These are phyloP conservation scores for Stratiolaelaps scimitus DNA, from an alignment of 1,140 invertebrate species.

Conservation along the genomic window DNA sequence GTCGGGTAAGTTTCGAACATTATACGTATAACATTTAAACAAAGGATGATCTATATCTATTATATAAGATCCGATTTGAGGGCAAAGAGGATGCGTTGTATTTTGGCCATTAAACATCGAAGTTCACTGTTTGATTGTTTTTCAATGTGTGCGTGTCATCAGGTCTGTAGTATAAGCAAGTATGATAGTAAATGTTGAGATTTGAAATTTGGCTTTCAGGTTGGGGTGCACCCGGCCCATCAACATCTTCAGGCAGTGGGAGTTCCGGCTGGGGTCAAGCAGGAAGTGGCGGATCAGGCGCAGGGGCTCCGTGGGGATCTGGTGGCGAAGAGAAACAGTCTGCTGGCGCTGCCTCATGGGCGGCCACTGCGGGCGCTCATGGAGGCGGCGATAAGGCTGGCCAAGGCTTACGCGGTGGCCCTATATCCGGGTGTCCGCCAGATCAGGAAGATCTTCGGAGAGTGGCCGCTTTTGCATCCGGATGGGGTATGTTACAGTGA, in stretches of 20 bases:
- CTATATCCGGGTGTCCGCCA: background rate
- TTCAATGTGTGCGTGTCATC: too few relatives aligned
- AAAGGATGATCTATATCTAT: too few relatives aligned
- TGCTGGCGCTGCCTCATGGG: conserved; percentile 21
- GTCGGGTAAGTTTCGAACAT: background rate
- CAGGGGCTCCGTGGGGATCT: background rate
- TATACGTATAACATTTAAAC: too few relatives aligned
- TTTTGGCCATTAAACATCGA: too few relatives aligned
- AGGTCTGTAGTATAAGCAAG: too few relatives aligned
- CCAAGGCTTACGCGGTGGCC: too few relatives aligned
- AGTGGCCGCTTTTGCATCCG: conserved; percentile 22
- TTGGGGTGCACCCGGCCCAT: conserved; percentile 26
- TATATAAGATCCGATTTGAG: too few relatives aligned
- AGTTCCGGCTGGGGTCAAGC: conserved; percentile 8
- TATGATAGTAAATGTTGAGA: too few relatives aligned
- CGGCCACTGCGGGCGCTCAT: conserved; percentile 22
- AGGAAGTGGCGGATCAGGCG: background rate
- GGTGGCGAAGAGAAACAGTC: conserved; percentile 1
- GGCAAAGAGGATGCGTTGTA: too few relatives aligned
- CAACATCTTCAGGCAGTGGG: conserved; percentile 1
- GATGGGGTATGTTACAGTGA: conserved; percentile 3
- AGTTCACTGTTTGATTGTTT: too few relatives aligned
- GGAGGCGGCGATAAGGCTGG: conserved; percentile 1
- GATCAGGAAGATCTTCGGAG: conserved; percentile 19
- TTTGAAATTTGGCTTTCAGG: too few relatives aligned